Base-by-base conservation (phyloP, 1,140 invertebrate genomes). In the Scylla paramamosain region DNA sequence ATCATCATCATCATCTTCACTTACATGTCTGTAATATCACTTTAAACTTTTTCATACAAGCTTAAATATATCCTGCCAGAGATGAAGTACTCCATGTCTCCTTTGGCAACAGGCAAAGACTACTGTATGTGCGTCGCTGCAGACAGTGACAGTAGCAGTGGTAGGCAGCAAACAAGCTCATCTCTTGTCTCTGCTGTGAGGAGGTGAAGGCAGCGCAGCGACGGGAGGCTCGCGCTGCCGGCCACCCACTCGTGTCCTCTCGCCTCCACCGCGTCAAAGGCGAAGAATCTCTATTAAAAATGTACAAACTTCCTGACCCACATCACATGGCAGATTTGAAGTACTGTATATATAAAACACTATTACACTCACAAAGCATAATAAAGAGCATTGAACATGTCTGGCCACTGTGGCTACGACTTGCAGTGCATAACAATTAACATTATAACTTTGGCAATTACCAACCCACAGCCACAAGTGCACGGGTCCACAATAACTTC, bases 381-480 rank as follows among this genome's bases (percentile, higher is more conserved):
- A 77, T 77, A 77, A n/a, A 77, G 67, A 77, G 67, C 67, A 77
- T 77, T n/a, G 67, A 77, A 77, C 67, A 25, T 77, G 25, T 77
- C 67, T 77, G 67, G 12, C 67, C 67, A 77, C 67, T 77, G 67
- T 77, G 67, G 67, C 67, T 77, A 77, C 25, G 25, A 77, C 67
- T 77, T 77, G 67, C 67, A 77, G 67, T 77, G 67, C 67, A 77
- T 77, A 77, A 77, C 67, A 77, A 77, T 77, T 77, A 77, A 77
- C 67, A 77, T 77, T 77, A 77, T 77, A 77, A 77, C 67, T 77
- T 77, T 77, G 67, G 67, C 67, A 77, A 77, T 77, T 25, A 77
- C 67, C 12, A 20, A n/a, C 67, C 67, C 67, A 77, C 67, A n/a
- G 67, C 67, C 67, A n/a, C 25, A 77, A 25, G 20, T 77, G 67